These are phyloP conservation scores for Ramphastos sulfuratus DNA, from an alignment of 2,113 vertebrate species.

Conservation along the genomic window DNA sequence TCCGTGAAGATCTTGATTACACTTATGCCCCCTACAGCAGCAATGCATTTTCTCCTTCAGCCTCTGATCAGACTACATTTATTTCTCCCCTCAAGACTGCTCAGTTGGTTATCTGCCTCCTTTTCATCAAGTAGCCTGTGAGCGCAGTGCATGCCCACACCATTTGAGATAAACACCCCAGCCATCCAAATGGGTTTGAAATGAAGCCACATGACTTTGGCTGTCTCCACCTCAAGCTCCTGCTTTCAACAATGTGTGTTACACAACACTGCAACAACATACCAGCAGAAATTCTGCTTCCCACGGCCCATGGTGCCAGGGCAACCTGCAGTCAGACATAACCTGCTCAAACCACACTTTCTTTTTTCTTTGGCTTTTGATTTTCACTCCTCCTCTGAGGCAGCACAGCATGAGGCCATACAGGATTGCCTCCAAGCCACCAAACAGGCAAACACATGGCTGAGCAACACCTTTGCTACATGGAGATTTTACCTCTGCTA, in stretches of 20 bases:
- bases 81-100: not conserved
- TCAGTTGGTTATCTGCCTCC: not conserved
- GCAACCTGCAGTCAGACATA: not conserved
- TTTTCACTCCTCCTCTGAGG: not conserved
- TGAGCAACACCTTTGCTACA: not conserved
- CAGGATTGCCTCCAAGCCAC: not conserved
- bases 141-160: not conserved
- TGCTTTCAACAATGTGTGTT: not conserved
- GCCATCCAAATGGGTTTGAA: not conserved
- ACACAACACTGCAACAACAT: not conserved
- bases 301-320: not conserved
- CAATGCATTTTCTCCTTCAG: not conserved
- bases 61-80: not conserved
- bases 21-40: not conserved
- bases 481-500: not conserved
- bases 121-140: not conserved
- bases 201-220: not conserved
- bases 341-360: not conserved
- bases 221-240: not conserved
- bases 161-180: not conserved
- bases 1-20: not conserved
- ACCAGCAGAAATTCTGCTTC: not conserved
- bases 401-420: fast-evolving
- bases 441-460: not conserved
- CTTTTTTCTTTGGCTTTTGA: not conserved